phyloP scores from a whole-genome alignment of 2,888 invertebrate genomes.

The Tiliacea citrago region DNA sequence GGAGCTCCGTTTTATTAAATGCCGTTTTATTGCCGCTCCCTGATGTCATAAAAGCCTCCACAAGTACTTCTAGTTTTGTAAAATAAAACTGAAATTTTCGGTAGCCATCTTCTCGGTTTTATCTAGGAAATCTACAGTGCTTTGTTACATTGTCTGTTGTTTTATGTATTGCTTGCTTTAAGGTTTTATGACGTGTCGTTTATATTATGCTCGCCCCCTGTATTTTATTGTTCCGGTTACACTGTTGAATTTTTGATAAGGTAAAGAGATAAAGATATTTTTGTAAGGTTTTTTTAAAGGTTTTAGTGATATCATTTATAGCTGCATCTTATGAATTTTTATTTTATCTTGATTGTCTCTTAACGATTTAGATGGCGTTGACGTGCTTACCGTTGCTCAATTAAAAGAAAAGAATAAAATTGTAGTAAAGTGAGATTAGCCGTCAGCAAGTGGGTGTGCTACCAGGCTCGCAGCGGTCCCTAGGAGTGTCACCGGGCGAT shows the following conservation, averaged over 20 bases:
- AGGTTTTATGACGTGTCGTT: constrained; percentile 79
- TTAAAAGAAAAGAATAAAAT: constrained; percentile 62
- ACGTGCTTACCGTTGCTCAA: constrained; percentile 8
- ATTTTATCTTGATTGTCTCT: neutral
- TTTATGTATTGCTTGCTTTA: constrained; percentile 79
- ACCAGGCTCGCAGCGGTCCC: constrained; percentile 81
- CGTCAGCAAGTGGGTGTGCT: constrained; percentile 73
- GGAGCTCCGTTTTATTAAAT: constrained; percentile 78
- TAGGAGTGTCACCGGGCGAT: constrained; percentile 83
- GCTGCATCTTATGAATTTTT: constrained; percentile 47
- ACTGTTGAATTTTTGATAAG: constrained; percentile 75
- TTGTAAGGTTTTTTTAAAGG: no score
- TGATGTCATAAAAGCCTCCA: constrained; percentile 77
- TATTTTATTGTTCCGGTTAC: constrained; percentile 74
- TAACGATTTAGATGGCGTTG: neutral
- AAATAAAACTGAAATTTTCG: constrained; percentile 82
- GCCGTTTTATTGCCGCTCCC: constrained; percentile 77
- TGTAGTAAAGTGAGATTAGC: constrained; percentile 77
- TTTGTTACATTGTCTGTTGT: constrained; percentile 80
- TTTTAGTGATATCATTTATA: constrained; percentile 64
- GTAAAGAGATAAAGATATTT: no score
- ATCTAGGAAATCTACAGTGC: constrained; percentile 78
- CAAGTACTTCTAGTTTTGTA: constrained; percentile 79
- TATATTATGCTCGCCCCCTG: constrained; percentile 74
- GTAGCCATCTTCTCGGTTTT: constrained; percentile 74